These are phyloP conservation scores for Spilogale gracilis DNA, from an alignment of 2,113 vertebrate species.

Conservation along the genomic window DNA sequence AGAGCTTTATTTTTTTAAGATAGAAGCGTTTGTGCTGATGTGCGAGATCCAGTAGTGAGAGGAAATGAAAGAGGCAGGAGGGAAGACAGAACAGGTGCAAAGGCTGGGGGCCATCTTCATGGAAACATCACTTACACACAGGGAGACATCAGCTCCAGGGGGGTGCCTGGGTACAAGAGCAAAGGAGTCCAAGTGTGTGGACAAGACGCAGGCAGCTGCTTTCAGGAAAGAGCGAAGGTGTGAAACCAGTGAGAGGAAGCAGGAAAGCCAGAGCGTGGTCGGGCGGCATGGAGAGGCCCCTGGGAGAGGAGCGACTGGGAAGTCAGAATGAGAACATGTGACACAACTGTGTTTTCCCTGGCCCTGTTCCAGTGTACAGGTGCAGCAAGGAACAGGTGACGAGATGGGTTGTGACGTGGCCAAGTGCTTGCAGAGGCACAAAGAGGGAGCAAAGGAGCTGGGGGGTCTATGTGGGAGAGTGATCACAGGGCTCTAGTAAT, in stretches of 20 bases:
- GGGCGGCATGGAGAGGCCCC: not conserved
- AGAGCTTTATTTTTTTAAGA: not conserved
- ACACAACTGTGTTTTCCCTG: not conserved
- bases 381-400: not conserved
- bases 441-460: not conserved
- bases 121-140: fast-evolving
- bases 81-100: not conserved
- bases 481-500: not conserved
- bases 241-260: not conserved
- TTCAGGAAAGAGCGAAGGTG: no score
- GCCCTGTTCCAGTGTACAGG: no score
- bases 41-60: not conserved
- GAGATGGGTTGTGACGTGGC: not conserved
- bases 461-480: not conserved
- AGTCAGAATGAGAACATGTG: not conserved
- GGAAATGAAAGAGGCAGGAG: not conserved
- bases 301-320: fast-evolving
- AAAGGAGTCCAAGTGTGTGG: not conserved
- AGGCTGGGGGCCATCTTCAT: fast-evolving
- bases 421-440: not conserved
- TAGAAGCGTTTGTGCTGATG: not conserved
- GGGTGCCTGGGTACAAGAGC: fast-evolving
- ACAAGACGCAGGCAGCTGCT: not conserved
- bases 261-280: fast-evolving
- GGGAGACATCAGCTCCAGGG: fast-evolving